Evolutionary conservation across 2,797 vertebrate genomes (phyloP).

Genomic region (Centroberyx gerrardi): DNA sequence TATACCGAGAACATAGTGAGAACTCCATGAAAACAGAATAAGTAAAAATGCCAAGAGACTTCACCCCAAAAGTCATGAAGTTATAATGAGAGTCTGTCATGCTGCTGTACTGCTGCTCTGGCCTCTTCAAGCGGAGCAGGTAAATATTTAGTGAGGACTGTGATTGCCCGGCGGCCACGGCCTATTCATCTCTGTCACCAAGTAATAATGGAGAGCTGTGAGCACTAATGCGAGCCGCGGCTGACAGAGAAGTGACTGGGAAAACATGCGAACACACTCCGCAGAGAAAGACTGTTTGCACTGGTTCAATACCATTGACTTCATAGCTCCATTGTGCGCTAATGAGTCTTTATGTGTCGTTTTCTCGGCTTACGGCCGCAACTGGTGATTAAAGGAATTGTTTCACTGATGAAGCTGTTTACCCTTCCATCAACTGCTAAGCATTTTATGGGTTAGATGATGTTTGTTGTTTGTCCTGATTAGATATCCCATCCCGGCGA

Average conservation of each 20-base stretch:
- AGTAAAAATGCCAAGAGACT: constrained; percentile 31
- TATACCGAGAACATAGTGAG: neutral
- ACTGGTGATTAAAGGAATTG: constrained; percentile 1
- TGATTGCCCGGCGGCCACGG: constrained; percentile 61
- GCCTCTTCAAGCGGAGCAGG: constrained; percentile 67
- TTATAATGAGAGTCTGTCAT: constrained; percentile 71
- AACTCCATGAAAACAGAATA: constrained; percentile 41
- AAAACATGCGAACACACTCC: constrained; percentile 43
- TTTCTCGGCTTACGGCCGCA: constrained; percentile 16
- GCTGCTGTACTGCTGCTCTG: constrained; percentile 29
- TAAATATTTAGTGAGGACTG: constrained; percentile 82
- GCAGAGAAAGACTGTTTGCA: constrained; percentile 47
- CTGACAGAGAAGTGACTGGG: constrained; percentile 51
- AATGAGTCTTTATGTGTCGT: constrained; percentile 43
- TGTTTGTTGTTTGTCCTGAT: constrained; percentile 40
- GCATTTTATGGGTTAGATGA: constrained; percentile 37
- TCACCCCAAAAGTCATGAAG: constrained; percentile 48
- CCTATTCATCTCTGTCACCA: constrained; percentile 75
- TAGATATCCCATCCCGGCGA: constrained; percentile 27
- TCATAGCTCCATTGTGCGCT: constrained; percentile 31
- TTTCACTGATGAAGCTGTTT: constrained; percentile 7
- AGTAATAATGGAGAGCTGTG: constrained; percentile 69
- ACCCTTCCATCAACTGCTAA: constrained; percentile 5
- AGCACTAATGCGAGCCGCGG: constrained; percentile 57
- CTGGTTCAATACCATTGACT: constrained; percentile 43